phyloP scores from a whole-genome alignment of 2,888 invertebrate genomes.

The Spodoptera littoralis region DNA sequence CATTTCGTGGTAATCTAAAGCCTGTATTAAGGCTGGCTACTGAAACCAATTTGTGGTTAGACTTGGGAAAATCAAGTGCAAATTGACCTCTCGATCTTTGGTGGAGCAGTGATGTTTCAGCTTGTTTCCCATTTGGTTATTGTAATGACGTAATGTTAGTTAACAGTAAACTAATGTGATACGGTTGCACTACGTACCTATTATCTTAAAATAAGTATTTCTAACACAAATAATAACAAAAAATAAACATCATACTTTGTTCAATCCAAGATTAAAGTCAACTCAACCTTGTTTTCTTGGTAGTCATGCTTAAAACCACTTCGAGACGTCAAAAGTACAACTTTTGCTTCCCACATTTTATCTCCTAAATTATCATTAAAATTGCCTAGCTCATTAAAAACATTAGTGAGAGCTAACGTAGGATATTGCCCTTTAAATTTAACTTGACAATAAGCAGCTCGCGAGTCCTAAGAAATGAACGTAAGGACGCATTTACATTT shows the following conservation, averaged over 20 bases:
- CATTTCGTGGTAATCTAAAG: slow-evolving; percentile 40
- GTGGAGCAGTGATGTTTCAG: slow-evolving; percentile 3
- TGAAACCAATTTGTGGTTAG: slow-evolving; percentile 42
- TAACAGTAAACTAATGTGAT: no score
- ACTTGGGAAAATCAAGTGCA: slow-evolving; percentile 25
- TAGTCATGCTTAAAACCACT: no score
- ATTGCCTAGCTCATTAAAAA: slow-evolving; percentile 40
- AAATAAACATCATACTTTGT: no score
- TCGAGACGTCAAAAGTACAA: slow-evolving; percentile 1
- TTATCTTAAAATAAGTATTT: no score
- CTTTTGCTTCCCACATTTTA: slow-evolving; percentile 15
- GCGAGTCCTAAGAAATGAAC: slow-evolving; percentile 65
- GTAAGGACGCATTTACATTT: slow-evolving; percentile 75
- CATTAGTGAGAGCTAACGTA: slow-evolving; percentile 43
- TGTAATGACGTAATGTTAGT: neutral
- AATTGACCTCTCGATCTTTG: slow-evolving; percentile 16
- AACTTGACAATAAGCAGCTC: slow-evolving; percentile 65
- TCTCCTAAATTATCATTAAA: slow-evolving; percentile 15
- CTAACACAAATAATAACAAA: no score
- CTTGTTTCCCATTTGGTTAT: slow-evolving; percentile 13
- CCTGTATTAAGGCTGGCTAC: slow-evolving; percentile 30
- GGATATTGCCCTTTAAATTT: slow-evolving; percentile 61
- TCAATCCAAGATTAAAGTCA: no score
- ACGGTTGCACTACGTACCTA: no score
- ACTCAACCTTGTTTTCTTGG: no score